phyloP scores from a whole-genome alignment of 2,888 invertebrate species.

The Machimus atricapillus region DNA sequence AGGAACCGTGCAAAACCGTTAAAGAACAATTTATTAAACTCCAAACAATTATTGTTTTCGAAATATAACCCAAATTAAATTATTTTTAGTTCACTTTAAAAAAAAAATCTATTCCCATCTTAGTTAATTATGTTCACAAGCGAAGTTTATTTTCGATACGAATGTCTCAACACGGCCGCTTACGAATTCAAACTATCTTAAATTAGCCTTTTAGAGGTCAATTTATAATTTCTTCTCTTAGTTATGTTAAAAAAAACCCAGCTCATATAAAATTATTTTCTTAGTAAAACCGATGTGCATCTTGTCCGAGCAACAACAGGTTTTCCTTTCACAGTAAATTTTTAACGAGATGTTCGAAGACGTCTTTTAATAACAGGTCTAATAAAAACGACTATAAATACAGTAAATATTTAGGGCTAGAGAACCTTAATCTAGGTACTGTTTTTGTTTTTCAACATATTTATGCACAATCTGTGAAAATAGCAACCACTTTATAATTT shows the following conservation, averaged over 20 bases:
- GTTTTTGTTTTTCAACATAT: neutral
- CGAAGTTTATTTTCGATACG: too few species aligned
- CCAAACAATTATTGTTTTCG: too few species aligned
- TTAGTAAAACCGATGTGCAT: neutral
- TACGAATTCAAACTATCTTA: neutral
- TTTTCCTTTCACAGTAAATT: neutral
- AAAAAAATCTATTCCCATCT: neutral
- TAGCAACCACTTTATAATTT: too few species aligned
- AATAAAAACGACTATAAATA: too few species aligned
- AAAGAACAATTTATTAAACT: too few species aligned
- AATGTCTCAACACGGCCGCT: neutral
- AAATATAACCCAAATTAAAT: neutral
- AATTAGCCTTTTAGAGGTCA: neutral
- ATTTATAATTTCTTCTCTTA: neutral
- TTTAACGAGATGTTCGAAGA: neutral
- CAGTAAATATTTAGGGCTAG: too few species aligned
- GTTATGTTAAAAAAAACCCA: neutral
- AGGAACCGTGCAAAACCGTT: too few species aligned
- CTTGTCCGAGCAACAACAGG: neutral
- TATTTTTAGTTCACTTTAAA: neutral
- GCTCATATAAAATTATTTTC: neutral
- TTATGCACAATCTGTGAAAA: neutral
- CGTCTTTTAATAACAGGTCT: neutral
- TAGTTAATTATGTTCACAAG: neutral
- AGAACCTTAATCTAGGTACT: neutral